A percentile compares a stretch with the other conserved stretches of the same genome.
phyloP scores from a whole-genome alignment of 2,888 invertebrate species.

The Microctonus aethiopoides region DNA sequence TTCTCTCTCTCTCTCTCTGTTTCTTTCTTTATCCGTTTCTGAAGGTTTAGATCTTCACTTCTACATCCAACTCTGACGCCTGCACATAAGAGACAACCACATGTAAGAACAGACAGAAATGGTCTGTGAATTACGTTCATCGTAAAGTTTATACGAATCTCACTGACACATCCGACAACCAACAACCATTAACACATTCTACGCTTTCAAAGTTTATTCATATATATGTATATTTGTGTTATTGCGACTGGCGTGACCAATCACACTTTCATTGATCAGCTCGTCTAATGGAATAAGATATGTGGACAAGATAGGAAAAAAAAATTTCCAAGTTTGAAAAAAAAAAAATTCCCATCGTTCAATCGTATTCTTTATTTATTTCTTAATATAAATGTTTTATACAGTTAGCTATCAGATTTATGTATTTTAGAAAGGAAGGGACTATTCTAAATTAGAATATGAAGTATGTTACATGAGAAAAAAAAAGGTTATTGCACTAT shows the following conservation, averaged over 20 bases:
- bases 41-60: background rate
- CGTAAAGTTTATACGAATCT: slow-evolving; percentile 14
- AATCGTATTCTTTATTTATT: too few relatives aligned
- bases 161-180: slow-evolving; percentile 6
- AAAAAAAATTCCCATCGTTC: too few relatives aligned
- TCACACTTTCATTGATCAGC: background rate
- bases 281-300: background rate
- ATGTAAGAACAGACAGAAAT: slow-evolving; percentile 14
- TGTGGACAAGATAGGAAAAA: background rate
- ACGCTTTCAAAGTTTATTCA: background rate
- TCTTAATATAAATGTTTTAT: too few relatives aligned
- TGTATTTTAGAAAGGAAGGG: too few relatives aligned
- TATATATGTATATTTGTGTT: background rate
- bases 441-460: too few relatives aligned
- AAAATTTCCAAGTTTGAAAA: too few relatives aligned
- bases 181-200: slow-evolving; percentile 16
- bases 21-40: slow-evolving; percentile 3
- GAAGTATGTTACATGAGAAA: too few relatives aligned
- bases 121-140: slow-evolving; percentile 35
- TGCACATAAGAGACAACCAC: slow-evolving; percentile 3
- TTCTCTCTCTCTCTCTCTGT: slow-evolving; percentile 3
- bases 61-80: background rate
- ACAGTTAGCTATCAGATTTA: too few relatives aligned
- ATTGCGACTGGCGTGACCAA: slow-evolving; percentile 6
- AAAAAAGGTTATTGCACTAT: too few relatives aligned